Conservation (phyloP, 2,888 invertebrate species). For the Pammene fasciana region DNA sequence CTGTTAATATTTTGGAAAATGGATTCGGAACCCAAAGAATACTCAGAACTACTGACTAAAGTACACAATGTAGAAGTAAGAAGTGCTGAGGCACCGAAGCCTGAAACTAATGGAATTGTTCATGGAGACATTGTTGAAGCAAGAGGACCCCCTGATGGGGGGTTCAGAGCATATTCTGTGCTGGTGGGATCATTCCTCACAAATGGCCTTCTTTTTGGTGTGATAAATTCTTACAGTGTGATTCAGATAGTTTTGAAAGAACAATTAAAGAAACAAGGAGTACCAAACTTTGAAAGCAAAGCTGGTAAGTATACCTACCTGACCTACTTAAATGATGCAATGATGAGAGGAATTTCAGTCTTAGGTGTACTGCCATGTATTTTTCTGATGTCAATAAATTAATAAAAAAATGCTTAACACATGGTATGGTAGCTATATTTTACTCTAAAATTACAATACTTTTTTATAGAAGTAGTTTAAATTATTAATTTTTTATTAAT, state of each 20-base stretch:
- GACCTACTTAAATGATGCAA: conserved; percentile 27
- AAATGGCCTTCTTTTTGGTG: conserved; percentile 95
- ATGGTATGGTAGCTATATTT: too few species aligned
- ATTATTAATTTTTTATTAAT: too few species aligned
- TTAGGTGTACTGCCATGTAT: not conserved
- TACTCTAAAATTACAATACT: too few species aligned
- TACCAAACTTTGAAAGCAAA: conserved; percentile 89
- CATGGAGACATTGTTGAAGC: conserved; percentile 45
- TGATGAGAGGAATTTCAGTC: conserved; percentile 7
- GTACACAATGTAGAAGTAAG: conserved; percentile 31
- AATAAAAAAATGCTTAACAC: too few species aligned
- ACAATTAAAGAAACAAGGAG: conserved; percentile 85
- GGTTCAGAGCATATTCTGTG: conserved; percentile 90
- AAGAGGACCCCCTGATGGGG: conserved; percentile 88
- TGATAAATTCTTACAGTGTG: conserved; percentile 94
- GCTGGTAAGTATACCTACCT: conserved; percentile 86
- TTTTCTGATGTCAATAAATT: too few species aligned
- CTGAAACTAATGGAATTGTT: conserved; percentile 55
- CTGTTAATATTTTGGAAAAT: conserved; percentile 49
- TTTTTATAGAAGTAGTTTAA: too few species aligned
- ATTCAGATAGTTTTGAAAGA: conserved; percentile 88
- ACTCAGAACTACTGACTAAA: conserved; percentile 61
- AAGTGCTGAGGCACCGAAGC: conserved; percentile 49
- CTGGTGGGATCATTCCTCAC: conserved; percentile 93
- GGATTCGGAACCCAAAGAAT: conserved; percentile 64